phyloP scores from a whole-genome alignment of 2,888 invertebrate species.

The Lottia scabra region DNA sequence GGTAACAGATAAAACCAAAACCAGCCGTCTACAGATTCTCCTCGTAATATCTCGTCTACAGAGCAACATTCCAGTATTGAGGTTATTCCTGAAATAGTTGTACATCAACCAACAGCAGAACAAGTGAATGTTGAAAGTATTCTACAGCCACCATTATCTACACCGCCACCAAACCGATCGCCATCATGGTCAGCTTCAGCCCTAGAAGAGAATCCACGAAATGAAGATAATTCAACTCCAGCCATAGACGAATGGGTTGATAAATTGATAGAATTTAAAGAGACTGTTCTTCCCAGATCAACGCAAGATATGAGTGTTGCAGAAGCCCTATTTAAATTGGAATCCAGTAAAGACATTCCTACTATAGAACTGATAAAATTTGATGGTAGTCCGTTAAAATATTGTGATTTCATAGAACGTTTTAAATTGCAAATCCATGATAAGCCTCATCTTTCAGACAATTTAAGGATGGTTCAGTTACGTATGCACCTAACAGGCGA shows the following conservation, averaged over 20 bases:
- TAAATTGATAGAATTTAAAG: slow-evolving; percentile 7
- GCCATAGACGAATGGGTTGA: slow-evolving; percentile 9
- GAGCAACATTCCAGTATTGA: too few relatives aligned
- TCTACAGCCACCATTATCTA: too few relatives aligned
- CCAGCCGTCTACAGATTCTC: too few relatives aligned
- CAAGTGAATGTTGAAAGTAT: too few relatives aligned
- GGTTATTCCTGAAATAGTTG: too few relatives aligned
- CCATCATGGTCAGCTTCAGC: too few relatives aligned
- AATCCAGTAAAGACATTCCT: not conserved
- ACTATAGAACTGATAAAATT: slow-evolving; percentile 2
- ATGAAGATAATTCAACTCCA: too few relatives aligned
- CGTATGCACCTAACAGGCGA: slow-evolving; percentile 14
- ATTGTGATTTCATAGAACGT: slow-evolving; percentile 15
- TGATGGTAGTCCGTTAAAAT: slow-evolving; percentile 10
- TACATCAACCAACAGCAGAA: too few relatives aligned
- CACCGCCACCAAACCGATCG: too few relatives aligned
- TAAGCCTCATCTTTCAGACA: slow-evolving; percentile 13
- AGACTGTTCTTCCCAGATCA: not conserved
- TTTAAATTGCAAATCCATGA: slow-evolving; percentile 22
- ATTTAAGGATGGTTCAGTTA: slow-evolving; percentile 18
- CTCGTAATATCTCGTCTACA: too few relatives aligned
- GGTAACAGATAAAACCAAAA: too few relatives aligned
- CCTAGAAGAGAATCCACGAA: too few relatives aligned
- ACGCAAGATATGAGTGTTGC: not conserved
- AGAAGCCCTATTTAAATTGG: slow-evolving; percentile 4